Conservation (phyloP, 1,140 invertebrate genomes). For the Apis cerana region DNA sequence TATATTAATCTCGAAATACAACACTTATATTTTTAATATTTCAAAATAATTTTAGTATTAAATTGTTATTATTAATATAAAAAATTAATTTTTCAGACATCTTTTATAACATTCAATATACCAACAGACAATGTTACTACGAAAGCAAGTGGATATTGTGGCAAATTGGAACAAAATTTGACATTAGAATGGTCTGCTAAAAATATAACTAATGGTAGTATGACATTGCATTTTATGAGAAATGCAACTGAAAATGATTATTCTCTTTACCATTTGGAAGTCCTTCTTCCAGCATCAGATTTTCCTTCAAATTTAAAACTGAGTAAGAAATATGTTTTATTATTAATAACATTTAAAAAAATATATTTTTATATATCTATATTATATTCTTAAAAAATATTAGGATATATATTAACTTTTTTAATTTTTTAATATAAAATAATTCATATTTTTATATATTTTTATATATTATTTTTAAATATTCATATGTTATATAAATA, state of each 20-base stretch:
- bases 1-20: too few species aligned
- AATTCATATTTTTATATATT: too few species aligned
- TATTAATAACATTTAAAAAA: background rate
- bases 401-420: too few species aligned
- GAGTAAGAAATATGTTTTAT: background rate
- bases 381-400: too few species aligned
- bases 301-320: constrained; percentile 51
- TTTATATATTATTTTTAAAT: too few species aligned
- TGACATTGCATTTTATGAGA: constrained; percentile 78
- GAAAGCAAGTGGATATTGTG: constrained; percentile 79
- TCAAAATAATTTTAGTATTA: too few species aligned
- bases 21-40: too few species aligned
- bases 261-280: constrained; percentile 65
- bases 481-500: too few species aligned
- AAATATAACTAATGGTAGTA: constrained; percentile 42
- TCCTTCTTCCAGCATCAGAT: constrained; percentile 51
- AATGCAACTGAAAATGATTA: constrained; percentile 78
- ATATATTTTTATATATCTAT: too few species aligned
- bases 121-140: constrained; percentile 68
- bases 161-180: constrained; percentile 76
- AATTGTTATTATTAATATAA: background rate
- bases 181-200: constrained; percentile 77
- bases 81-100: constrained; percentile 48
- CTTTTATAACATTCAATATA: constrained; percentile 74
- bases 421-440: too few species aligned